These are phyloP conservation scores for Uropsilus gracilis DNA, from an alignment of 2,113 vertebrate species.

Conservation along the genomic window DNA sequence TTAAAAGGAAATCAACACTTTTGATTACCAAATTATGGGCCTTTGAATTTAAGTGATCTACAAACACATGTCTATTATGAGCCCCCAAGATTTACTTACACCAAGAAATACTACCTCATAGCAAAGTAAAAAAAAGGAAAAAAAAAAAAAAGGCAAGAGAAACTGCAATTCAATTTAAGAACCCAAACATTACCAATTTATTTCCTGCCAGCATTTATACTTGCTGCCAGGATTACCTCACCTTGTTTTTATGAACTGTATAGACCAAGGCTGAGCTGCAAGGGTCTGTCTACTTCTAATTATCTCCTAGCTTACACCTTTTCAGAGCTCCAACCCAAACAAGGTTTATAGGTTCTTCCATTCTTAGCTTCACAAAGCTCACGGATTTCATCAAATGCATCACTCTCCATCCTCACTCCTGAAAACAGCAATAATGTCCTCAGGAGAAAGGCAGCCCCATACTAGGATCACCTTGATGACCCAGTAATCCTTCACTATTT, in stretches of 20 bases:
- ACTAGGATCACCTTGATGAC: not conserved
- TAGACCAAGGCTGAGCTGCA: not conserved
- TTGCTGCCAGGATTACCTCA: not conserved
- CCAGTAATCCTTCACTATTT: not conserved
- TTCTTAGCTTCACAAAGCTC: not conserved
- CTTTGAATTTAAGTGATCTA: not conserved
- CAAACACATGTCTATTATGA: not conserved
- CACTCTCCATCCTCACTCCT: not conserved
- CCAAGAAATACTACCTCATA: not conserved
- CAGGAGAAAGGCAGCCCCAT: not conserved
- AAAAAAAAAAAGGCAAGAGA: not conserved
- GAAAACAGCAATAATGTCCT: not conserved
- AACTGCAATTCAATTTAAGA: not conserved
- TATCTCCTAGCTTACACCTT: not conserved
- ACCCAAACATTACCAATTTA: not conserved
- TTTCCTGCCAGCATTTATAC: not conserved
- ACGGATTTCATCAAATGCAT: not conserved
- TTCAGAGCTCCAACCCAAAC: not conserved
- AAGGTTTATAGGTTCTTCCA: not conserved
- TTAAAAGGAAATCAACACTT: not conserved
- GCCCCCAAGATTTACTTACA: not conserved
- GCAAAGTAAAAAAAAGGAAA: conserved; percentile 13
- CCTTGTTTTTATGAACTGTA: not conserved
- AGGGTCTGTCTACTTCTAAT: not conserved
- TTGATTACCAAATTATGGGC: not conserved